These are phyloP conservation scores for Alloscopus bannaensis DNA, from an alignment of 2,888 invertebrate genomes.

Conservation along the genomic window DNA sequence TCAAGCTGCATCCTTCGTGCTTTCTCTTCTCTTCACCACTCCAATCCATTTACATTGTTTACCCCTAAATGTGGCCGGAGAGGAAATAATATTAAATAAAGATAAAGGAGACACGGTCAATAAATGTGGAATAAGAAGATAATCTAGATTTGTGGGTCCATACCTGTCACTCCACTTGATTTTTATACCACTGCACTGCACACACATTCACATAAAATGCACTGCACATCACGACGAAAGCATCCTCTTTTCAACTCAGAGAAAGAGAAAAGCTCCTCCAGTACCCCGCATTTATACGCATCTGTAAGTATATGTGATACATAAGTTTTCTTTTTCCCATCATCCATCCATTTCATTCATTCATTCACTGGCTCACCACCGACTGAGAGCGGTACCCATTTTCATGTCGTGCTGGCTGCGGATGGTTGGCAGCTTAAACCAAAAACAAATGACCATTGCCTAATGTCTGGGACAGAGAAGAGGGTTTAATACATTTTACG, in stretches of 20 bases:
- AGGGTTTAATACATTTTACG: slow-evolving; percentile 52
- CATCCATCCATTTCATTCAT: slow-evolving; percentile 43
- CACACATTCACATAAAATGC: slow-evolving; percentile 33
- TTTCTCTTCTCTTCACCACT: no score
- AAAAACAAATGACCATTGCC: slow-evolving; percentile 55
- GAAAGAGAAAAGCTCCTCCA: slow-evolving; percentile 2
- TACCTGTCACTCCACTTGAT: slow-evolving; percentile 47
- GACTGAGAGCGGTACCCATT: not conserved
- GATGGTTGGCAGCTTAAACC: slow-evolving; percentile 17
- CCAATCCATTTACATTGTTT: not conserved
- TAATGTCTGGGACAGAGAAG: slow-evolving; percentile 48
- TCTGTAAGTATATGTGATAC: slow-evolving; percentile 10
- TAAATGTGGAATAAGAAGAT: slow-evolving; percentile 57
- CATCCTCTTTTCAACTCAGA: no score
- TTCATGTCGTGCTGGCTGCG: not conserved
- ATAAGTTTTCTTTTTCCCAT: slow-evolving; percentile 29
- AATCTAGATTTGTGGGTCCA: slow-evolving; percentile 56
- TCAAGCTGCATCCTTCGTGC: no score
- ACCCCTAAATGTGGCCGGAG: not conserved
- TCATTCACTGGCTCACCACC: not conserved
- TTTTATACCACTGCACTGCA: slow-evolving; percentile 12
- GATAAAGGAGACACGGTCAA: slow-evolving; percentile 55
- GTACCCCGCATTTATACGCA: not conserved
- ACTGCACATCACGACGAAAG: no score
- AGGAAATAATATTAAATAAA: slow-evolving; percentile 56